Evolutionary conservation across 2,797 vertebrate genomes (phyloP).

Genomic region (Orientallactaga sibirica): DNA sequence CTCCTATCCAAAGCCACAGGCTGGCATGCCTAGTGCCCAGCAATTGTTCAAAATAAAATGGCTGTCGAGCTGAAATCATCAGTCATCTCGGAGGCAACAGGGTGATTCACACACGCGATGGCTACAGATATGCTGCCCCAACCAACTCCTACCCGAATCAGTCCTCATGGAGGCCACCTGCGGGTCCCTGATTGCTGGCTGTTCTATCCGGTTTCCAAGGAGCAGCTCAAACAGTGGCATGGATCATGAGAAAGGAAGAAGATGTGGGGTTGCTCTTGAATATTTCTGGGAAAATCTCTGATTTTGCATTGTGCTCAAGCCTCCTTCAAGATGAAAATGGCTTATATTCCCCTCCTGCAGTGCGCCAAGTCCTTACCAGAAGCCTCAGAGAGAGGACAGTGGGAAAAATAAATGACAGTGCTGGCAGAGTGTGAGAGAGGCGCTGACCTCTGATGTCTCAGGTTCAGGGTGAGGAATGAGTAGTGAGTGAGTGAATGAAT

Average conservation of each 20-base stretch:
- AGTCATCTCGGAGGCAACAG: neutral
- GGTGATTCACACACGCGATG: neutral
- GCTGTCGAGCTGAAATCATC: neutral
- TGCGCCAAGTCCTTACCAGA: neutral
- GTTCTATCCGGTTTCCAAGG: slow-evolving; percentile 7
- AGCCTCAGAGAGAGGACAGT: neutral
- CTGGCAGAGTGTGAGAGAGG: neutral
- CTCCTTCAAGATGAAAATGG: slow-evolving; percentile 20
- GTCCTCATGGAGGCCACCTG: accelerated
- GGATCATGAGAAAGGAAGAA: slow-evolving; percentile 7
- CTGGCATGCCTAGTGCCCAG: neutral
- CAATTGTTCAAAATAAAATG: slow-evolving; percentile 36
- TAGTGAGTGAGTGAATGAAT: neutral
- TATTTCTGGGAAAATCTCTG: neutral
- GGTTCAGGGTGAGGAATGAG: neutral
- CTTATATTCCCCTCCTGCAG: neutral
- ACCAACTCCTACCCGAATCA: neutral
- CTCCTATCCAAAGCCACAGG: neutral
- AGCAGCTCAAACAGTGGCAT: neutral
- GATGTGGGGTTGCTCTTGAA: neutral
- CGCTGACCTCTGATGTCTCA: neutral
- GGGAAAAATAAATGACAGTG: neutral
- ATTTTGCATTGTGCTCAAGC: neutral
- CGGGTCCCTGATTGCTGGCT: neutral
- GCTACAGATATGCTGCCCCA: neutral